Evolutionary conservation across 2,797 vertebrate species (phyloP).

Genomic region (Serranus cabrilla): DNA sequence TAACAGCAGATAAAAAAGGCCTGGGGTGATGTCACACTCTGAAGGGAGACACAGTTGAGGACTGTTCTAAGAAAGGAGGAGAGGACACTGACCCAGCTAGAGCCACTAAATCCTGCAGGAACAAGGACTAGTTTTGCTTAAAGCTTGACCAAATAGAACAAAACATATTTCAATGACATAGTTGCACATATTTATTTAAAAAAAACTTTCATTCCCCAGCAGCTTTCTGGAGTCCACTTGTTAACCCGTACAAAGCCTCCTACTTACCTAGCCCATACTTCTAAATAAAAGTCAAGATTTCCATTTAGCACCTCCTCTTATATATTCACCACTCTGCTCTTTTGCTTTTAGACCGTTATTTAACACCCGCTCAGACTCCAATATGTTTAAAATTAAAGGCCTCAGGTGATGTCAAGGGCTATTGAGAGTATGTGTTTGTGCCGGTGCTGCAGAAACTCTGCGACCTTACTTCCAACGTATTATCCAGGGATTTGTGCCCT

Average conservation of each 20-base stretch:
- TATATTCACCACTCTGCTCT: slow-evolving; percentile 25
- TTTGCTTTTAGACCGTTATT: slow-evolving; percentile 32
- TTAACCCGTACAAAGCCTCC: slow-evolving; percentile 26
- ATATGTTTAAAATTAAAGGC: slow-evolving; percentile 53
- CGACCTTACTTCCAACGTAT: slow-evolving; percentile 52
- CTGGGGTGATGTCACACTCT: slow-evolving; percentile 49
- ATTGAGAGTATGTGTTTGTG: slow-evolving; percentile 53
- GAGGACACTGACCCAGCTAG: slow-evolving; percentile 25
- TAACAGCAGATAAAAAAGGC: slow-evolving; percentile 46
- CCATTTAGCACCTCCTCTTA: slow-evolving; percentile 43
- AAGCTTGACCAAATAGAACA: slow-evolving; percentile 17
- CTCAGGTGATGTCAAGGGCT: slow-evolving; percentile 62
- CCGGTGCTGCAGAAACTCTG: slow-evolving; percentile 61
- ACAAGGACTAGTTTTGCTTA: slow-evolving; percentile 16
- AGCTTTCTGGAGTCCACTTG: slow-evolving; percentile 1
- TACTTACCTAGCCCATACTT: background rate
- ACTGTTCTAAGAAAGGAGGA: slow-evolving; percentile 5
- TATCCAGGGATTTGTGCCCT: slow-evolving; percentile 57
- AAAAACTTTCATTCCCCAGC: too few relatives aligned
- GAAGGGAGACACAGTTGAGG: slow-evolving; percentile 29
- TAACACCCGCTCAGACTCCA: slow-evolving; percentile 25
- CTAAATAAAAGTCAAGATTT: slow-evolving; percentile 53
- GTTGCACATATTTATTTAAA: background rate
- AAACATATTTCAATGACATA: background rate
- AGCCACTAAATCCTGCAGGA: slow-evolving; percentile 14